Evolutionary conservation across 2,797 vertebrate genomes (phyloP).

Genomic region (Megalops cyprinoides): DNA sequence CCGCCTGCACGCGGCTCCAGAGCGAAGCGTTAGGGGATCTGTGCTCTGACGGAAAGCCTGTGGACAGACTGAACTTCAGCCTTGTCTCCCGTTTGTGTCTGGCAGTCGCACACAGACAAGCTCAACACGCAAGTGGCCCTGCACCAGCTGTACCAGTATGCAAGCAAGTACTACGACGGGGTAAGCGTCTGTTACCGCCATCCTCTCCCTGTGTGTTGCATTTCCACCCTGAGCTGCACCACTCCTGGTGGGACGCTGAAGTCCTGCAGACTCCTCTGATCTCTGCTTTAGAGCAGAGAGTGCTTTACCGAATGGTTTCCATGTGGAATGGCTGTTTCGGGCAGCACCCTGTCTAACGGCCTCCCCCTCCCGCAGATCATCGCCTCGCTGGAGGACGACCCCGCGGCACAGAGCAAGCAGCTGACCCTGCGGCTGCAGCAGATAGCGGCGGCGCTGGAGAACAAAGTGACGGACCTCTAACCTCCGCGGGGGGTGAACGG

Average conservation of each 20-base stretch:
- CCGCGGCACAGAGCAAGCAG: conserved; percentile 96
- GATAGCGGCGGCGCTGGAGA: conserved; percentile 93
- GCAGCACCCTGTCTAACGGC: neutral
- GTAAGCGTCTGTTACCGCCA: conserved; percentile 71
- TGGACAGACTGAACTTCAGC: neutral
- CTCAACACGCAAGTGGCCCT: conserved; percentile 93
- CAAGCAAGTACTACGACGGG: conserved; percentile 97
- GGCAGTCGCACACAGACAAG: conserved; percentile 90
- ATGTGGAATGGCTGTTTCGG: too few species aligned
- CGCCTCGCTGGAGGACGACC: conserved; percentile 92
- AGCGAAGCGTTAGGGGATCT: neutral
- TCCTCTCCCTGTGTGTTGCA: too few species aligned
- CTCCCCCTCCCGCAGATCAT: conserved; percentile 80
- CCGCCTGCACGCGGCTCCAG: neutral
- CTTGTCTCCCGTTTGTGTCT: conserved; percentile 34
- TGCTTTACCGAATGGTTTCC: too few species aligned
- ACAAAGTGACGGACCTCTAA: conserved; percentile 99
- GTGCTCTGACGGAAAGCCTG: neutral
- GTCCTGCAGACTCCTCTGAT: neutral
- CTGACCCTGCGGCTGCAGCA: conserved; percentile 95
- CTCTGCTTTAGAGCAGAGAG: neutral
- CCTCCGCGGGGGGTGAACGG: conserved; percentile 43
- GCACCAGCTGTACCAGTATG: conserved; percentile 95
- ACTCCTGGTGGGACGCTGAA: too few species aligned
- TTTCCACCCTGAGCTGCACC: too few species aligned